phyloP scores from a whole-genome alignment of 2,113 vertebrate genomes.

The Podilymbus podiceps region DNA sequence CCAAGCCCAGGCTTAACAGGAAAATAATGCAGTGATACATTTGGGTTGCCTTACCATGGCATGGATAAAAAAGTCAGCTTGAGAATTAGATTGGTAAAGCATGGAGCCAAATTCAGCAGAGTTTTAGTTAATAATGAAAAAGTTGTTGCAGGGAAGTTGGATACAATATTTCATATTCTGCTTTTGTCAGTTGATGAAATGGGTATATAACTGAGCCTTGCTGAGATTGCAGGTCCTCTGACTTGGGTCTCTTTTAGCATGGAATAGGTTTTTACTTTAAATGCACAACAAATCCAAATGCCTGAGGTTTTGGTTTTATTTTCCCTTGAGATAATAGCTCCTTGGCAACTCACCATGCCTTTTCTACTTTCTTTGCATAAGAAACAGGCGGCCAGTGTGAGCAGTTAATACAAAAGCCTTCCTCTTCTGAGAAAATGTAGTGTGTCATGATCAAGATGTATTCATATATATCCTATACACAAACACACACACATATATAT shows the following conservation, averaged over 20 bases:
- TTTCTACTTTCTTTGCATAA: conserved; percentile 24
- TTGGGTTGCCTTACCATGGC: background rate
- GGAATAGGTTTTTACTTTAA: background rate
- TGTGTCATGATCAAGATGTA: background rate
- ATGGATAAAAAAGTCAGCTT: background rate
- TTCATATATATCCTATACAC: background rate
- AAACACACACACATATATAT: background rate
- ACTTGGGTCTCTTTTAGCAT: background rate
- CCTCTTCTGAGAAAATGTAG: background rate
- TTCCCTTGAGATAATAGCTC: background rate
- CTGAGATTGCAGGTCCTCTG: background rate
- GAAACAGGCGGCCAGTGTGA: conserved; percentile 38
- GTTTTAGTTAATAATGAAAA: background rate
- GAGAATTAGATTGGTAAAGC: background rate
- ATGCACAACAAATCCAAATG: background rate
- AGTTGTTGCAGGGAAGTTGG: background rate
- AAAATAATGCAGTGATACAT: background rate
- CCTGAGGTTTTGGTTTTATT: background rate
- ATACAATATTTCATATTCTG: background rate
- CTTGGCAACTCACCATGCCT: conserved; percentile 13
- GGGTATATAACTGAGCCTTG: background rate
- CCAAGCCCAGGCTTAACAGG: background rate
- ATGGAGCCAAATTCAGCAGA: background rate
- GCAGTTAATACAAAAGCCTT: background rate
- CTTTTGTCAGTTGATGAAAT: background rate